Conservation (phyloP, 1,140 invertebrate genomes). For the Pseudomyrmex concolor region DNA sequence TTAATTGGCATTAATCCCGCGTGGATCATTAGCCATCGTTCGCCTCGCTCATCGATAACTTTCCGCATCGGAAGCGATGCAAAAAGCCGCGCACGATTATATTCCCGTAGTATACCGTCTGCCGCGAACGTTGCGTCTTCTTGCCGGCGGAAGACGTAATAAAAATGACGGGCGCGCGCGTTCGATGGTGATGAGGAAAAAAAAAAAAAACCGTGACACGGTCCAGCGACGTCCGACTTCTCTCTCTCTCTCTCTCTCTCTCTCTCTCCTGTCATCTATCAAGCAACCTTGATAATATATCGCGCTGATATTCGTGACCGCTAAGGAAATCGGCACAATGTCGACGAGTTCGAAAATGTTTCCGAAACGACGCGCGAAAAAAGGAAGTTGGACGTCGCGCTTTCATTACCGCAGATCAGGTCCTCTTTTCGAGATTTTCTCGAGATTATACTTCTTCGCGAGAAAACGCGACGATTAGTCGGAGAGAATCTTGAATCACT, state of each 20-base stretch:
- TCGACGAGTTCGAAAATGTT: background rate
- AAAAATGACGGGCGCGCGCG: slow-evolving; percentile 20
- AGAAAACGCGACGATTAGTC: too few species aligned
- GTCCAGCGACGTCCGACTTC: slow-evolving; percentile 33
- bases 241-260: slow-evolving; percentile 31
- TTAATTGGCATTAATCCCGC: slow-evolving; percentile 18
- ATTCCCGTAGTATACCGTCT: background rate
- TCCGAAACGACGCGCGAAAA: background rate
- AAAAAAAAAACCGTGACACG: background rate
- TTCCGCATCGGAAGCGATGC: background rate
- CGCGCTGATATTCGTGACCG: background rate
- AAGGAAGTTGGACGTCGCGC: too few species aligned
- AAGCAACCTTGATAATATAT: slow-evolving; percentile 17
- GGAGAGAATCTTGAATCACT: too few species aligned
- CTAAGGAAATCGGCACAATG: background rate
- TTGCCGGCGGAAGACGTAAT: slow-evolving; percentile 20
- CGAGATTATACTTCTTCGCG: too few species aligned
- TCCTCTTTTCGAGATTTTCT: background rate
- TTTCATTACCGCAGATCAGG: background rate
- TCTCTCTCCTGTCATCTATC: slow-evolving; percentile 32
- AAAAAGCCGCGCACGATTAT: slow-evolving; percentile 20
- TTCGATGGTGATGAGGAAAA: slow-evolving; percentile 12
- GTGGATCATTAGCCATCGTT: slow-evolving; percentile 17
- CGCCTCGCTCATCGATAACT: slow-evolving; percentile 3
- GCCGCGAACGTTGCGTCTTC: slow-evolving; percentile 20